phyloP scores from a whole-genome alignment of 2,888 invertebrate species.

The Galerucella nymphaeae region DNA sequence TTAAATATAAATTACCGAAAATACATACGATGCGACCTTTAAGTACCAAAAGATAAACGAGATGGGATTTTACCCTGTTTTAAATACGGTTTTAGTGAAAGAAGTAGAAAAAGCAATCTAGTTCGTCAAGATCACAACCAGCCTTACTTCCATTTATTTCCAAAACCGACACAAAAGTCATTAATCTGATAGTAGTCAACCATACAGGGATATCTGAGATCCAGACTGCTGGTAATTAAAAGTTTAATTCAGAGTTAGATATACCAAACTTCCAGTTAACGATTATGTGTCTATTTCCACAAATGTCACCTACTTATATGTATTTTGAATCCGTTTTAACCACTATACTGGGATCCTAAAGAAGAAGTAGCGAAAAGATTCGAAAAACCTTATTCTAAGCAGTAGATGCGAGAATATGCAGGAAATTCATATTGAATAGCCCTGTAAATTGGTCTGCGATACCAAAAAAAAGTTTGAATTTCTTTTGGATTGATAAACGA shows the following conservation, averaged over 20 bases:
- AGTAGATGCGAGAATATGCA: no score
- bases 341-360: no score
- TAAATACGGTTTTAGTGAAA: no score
- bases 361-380: no score
- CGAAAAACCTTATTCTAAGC: no score
- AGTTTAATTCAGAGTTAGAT: not conserved
- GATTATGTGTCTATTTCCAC: not conserved
- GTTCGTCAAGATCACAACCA: not conserved
- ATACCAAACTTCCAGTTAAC: not conserved
- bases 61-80: no score
- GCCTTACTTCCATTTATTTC: not conserved
- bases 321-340: no score
- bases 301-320: no score
- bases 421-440: not conserved
- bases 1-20: no score
- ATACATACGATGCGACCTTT: no score
- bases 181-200: not conserved
- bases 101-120: no score
- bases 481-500: not conserved
- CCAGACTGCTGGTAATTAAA: not conserved
- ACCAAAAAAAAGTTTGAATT: not conserved
- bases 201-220: not conserved
- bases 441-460: not conserved
- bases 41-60: no score
- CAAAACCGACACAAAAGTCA: not conserved